Base-by-base conservation (phyloP, 2,797 vertebrate genomes). In the Arctocebus calabarensis region DNA sequence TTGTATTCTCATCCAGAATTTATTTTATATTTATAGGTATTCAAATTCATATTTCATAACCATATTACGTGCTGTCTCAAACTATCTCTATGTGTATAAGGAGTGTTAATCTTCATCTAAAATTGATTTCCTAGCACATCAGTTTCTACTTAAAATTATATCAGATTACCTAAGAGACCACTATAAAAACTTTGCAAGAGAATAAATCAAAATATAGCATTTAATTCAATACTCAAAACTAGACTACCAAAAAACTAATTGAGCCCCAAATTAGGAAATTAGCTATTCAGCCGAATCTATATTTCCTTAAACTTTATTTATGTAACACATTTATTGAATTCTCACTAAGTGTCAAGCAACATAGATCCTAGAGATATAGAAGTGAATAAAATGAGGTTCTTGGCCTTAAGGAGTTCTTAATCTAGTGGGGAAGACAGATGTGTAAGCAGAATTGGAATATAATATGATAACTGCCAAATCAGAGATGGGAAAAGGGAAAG, bases 41-140 rank as follows among this genome's bases (percentile, higher is more conserved):
- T 84, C 7, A 84, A 91, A 93, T 95, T 94, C n/a, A 79, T 92
- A 70, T 96, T 95, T 94, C 37, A 88, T 95, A 88, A 85, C 70
- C 88, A 17, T 19, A 3, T 86, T 89, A 25, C 16, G 6, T 88
- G 2, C 27, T 55, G 9, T 2, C 48, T 96, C 61, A 81, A 78
- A 91, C 6, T 78, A 73, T 55, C 0, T 96, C 2, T 82, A 9
- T 71, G 45, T 92, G 66, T 34, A 2, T 87, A 86, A 94, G n/a
- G 77, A 90, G 4, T 97, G 78, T 92, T 73, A 73, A 61, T 89
- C 3, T 95, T 97, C 64, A 16, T 37, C 62, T 9, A 55, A n/a
- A 88, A 87, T 79, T 12, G 0, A 59, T 88, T 97, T 96, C 74
- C n/a, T 55, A 95, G 66, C 75, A 32, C 29, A 52, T 84, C 12